Evolutionary conservation across 2,888 invertebrate species (phyloP), one percentile per base, ranked within the genome.

Genomic region (Syrista parreyssii): DNA sequence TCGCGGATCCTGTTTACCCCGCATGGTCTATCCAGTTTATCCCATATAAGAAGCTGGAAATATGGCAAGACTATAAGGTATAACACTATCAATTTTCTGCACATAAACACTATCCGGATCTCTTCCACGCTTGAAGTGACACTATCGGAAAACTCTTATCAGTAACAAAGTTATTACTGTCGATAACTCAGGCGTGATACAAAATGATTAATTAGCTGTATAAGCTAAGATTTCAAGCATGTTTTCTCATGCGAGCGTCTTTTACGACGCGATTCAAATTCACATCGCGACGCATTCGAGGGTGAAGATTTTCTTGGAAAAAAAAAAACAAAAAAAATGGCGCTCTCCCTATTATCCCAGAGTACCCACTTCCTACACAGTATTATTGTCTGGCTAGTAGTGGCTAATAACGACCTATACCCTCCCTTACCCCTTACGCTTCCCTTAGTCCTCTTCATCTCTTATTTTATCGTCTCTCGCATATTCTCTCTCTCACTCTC

Each of bases 331-430:
- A 77, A 79, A 36, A 40, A 73, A 76, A 76, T 32, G 72, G 72
- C 76, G 55, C 72, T 74, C 68, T 34, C 55, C 35, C 74, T 76
- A 76, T 78, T 79, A 73, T 77, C 77, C 69, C 32, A 3, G 40
- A 55, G 55, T 74, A 74, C 35, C 31, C 35, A 76, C 79, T 82
- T 82, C 76, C 78, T 79, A 75, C 78, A 73, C 76, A 74, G 79
- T 82, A 84, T 55, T 55, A 55, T 83, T 83, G 83, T 85, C 85
- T 81, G 82, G 77, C 76, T 79, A 78, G 79, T 75, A 74, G 81
- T 83, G 79, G 82, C 82, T 82, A 86, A 85, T 84, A 84, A 84
- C 81, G 78, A 78, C 78, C 79, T 80, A 79, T 82, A 79, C 78
- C 77, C 78, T 78, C 75, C 68, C 79, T 78, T 68, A 77, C 40